Evolutionary conservation across 2,113 vertebrate species (phyloP).

Genomic region (Pristiophorus japonicus): DNA sequence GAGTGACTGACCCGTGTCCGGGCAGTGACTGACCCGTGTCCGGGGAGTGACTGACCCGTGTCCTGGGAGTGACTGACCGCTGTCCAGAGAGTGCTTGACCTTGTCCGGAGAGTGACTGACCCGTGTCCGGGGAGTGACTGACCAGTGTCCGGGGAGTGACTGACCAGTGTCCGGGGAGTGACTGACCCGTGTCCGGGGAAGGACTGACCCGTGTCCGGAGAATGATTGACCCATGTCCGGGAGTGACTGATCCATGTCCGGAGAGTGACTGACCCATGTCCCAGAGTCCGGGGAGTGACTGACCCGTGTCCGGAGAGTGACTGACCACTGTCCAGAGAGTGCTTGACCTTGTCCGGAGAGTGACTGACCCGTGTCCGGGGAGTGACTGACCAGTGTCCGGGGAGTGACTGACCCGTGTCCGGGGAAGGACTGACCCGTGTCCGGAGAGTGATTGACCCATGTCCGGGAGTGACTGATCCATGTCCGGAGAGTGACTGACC

Average conservation of each 20-base stretch:
- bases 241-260: too few species aligned
- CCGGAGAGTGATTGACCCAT: not conserved
- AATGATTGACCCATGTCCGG: not conserved
- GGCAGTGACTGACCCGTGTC: too few species aligned
- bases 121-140: not conserved
- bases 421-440: not conserved
- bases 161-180: not conserved
- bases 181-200: not conserved
- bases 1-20: not conserved
- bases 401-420: too few species aligned
- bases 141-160: not conserved
- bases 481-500: too few species aligned
- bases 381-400: not conserved
- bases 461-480: too few species aligned
- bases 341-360: not conserved
- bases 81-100: too few species aligned
- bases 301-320: not conserved
- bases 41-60: not conserved
- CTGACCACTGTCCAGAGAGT: not conserved
- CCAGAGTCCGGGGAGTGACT: not conserved
- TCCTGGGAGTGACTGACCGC: not conserved
- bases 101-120: too few species aligned
- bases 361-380: not conserved
- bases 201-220: not conserved
- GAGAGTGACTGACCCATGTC: too few species aligned